Conservation (phyloP, 2,113 vertebrate species). For the Plecotus auritus region DNA sequence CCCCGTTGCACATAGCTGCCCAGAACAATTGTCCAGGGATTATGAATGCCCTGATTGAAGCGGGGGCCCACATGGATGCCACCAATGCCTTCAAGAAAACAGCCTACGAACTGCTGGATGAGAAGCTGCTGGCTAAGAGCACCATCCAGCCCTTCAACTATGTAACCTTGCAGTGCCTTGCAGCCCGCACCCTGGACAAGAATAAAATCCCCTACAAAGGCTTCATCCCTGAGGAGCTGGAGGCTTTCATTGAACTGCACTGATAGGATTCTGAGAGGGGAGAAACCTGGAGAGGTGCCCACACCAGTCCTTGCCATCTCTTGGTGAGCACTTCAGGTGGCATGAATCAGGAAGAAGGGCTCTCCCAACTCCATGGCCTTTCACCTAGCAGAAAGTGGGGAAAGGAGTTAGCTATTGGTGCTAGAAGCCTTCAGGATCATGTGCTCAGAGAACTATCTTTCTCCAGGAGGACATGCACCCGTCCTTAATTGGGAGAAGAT, state of each 20-base stretch:
- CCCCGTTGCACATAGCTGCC: constrained; percentile 90
- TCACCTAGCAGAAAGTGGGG: background rate
- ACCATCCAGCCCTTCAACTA: constrained; percentile 92
- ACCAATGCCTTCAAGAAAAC: constrained; percentile 93
- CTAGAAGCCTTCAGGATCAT: constrained; percentile 11
- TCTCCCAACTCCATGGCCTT: background rate
- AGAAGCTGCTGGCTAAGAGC: constrained; percentile 88
- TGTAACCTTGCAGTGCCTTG: constrained; percentile 95
- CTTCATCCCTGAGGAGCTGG: constrained; percentile 93
- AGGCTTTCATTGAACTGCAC: constrained; percentile 96
- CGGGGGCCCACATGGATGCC: constrained; percentile 92
- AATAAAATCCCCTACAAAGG: constrained; percentile 96
- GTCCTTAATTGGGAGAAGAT: accelerated
- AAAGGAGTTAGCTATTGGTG: background rate
- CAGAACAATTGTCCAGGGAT: constrained; percentile 89
- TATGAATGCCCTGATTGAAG: constrained; percentile 90
- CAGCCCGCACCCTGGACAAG: constrained; percentile 91
- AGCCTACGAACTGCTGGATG: constrained; percentile 91
- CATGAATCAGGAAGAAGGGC: background rate
- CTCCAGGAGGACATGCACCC: background rate
- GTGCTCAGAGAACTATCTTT: background rate
- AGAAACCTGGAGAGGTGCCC: background rate
- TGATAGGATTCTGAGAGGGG: constrained; percentile 66
- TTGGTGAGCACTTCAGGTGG: background rate
- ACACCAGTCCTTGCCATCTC: background rate